Evolutionary conservation across 2,888 invertebrate genomes (phyloP), one percentile per base, ranked within the genome.

Genomic region (Chrysolina oricalcia): DNA sequence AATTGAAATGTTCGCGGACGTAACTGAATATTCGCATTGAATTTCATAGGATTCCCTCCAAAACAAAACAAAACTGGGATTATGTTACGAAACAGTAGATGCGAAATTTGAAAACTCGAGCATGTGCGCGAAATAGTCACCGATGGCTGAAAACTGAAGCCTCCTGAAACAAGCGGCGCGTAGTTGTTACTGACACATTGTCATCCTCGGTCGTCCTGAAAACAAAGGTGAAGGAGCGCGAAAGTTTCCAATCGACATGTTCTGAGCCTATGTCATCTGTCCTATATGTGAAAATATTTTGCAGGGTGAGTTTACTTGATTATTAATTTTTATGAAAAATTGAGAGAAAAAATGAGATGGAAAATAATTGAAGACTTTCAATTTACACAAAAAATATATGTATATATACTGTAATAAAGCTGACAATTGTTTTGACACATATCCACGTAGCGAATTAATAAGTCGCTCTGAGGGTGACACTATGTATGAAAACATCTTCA

Each of bases 141-240:
- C 40, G 6, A 41, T 41, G 43, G 67, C 77, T 62, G 71, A 69
- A 68, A 72, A 40, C 59, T 50, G 73, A 62, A 72, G 65, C 43
- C 46, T 21, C 41, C 73, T 73, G 70, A 71, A 76, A 70, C 71
- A 56, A 70, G 77, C 76, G 74, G 35, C 73, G 74, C 69, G 73
- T 72, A 79, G 79, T 79, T 76, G 73, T 63, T 73, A 67, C 72
- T 73, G 76, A 72, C 71, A 68, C 70, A 66, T 50, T 72, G 71
- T 67, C 17, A 64, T 63, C 56, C 59, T 75, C 78, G 74, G 78
- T 73, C 75, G 73, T 53, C 68, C 78, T 70, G 53, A 13, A 53
- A 67, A 41, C 11, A 43, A n/a, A 67, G 70, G 62, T 50, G 50
- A 74, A 66, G 67, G 65, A 72, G 69, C 64, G 72, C 72, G 53